These are phyloP conservation scores for Probosciger aterrimus DNA, from an alignment of 2,113 vertebrate species.

Conservation along the genomic window DNA sequence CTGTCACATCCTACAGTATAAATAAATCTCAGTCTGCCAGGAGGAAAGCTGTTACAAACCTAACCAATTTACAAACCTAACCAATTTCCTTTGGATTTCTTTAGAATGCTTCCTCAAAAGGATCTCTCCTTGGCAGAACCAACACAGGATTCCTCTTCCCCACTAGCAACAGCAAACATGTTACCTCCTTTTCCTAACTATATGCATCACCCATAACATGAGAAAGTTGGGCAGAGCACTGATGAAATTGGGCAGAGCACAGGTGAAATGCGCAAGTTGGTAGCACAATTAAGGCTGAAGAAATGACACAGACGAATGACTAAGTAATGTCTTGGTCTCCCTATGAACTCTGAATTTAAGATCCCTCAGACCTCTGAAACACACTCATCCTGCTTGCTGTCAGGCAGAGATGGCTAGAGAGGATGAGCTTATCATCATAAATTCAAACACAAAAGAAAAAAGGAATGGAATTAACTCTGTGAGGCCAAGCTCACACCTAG, in stretches of 20 bases:
- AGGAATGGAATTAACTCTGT: neutral
- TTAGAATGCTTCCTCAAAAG: neutral
- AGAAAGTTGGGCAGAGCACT: neutral
- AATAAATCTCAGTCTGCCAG: conserved; percentile 10
- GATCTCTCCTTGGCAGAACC: neutral
- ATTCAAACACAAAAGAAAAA: neutral
- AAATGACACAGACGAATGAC: neutral
- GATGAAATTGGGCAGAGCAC: neutral
- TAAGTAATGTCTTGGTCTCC: neutral
- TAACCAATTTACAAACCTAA: neutral
- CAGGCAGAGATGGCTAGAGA: neutral
- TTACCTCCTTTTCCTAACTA: neutral
- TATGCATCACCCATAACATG: neutral
- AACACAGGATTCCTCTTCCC: neutral
- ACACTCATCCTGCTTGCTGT: neutral
- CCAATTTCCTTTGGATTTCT: conserved; percentile 17
- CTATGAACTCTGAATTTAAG: neutral
- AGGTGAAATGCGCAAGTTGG: neutral
- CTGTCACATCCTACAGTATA: conserved; percentile 17
- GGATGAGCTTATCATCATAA: neutral
- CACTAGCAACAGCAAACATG: rapidly evolving
- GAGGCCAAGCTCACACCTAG: neutral
- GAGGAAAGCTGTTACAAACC: conserved; percentile 22
- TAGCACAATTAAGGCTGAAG: neutral
- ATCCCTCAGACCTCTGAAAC: neutral